These are phyloP conservation scores for Sylvietta virens DNA, from an alignment of 2,113 vertebrate species.

Conservation along the genomic window DNA sequence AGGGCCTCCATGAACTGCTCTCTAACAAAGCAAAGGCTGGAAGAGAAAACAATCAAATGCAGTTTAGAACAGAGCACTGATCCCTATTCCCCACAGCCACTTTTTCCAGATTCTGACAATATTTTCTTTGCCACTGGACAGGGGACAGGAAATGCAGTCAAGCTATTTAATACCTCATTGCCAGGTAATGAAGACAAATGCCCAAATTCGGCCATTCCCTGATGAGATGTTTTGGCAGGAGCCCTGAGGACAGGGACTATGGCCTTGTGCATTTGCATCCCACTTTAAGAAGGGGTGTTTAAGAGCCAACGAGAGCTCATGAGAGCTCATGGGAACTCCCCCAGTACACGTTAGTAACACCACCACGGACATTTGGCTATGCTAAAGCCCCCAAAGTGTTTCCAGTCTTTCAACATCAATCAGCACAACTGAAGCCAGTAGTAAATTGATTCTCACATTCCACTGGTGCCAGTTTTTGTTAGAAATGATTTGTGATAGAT, in stretches of 20 bases:
- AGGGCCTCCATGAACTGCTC: background rate
- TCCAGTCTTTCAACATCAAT: slow-evolving; percentile 49
- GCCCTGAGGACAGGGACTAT: background rate
- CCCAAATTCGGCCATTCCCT: background rate
- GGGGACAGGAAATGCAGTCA: background rate
- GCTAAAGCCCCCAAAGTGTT: slow-evolving; percentile 19
- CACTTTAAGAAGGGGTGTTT: background rate
- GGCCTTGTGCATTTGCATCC: background rate
- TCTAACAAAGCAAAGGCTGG: background rate
- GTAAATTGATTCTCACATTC: slow-evolving; percentile 54
- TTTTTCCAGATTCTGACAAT: background rate
- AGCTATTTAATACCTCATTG: background rate
- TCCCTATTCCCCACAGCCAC: background rate
- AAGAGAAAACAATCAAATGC: background rate
- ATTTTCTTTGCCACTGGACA: background rate
- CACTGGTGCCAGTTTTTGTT: slow-evolving; percentile 30
- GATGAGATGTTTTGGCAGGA: background rate
- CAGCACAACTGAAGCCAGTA: slow-evolving; percentile 8
- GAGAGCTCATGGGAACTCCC: background rate
- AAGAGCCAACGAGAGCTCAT: background rate
- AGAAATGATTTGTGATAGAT: slow-evolving; percentile 58
- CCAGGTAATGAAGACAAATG: slow-evolving; percentile 7
- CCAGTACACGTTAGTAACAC: background rate
- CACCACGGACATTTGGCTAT: background rate
- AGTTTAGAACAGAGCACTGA: background rate